Evolutionary conservation across 1,140 invertebrate species (phyloP), one percentile per base, ranked within the genome.

Genomic region (Zaprionus capensis): DNA sequence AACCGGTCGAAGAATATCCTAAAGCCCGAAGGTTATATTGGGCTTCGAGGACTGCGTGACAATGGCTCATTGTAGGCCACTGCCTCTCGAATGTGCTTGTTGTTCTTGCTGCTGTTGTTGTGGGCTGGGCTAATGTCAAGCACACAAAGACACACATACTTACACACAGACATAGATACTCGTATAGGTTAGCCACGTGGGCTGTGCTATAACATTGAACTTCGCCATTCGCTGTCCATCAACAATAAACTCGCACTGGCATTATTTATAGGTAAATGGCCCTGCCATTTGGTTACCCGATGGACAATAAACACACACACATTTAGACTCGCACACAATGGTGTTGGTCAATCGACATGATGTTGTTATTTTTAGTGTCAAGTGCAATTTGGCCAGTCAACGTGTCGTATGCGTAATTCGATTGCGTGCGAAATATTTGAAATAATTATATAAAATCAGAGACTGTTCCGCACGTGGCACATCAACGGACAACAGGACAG

Each of bases 221-320:
- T 87, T 87, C 74, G 63, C 64, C 63, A 57, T 71, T 69, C 63
- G 68, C 78, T 73, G 82, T 81, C 82, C 78, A 70, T 81, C 68
- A 81, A 71, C 66, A 81, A 77, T 65, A 61, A 71, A 49, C 57
- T 53, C 46, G 41, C 28, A 67, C 57, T 57, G 56, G 71, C 72
- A 81, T 86, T 82, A 82, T 87, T 83, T 82, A 78, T 82, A 78
- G 58, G 53, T 59, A 71, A 74, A 57, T 77, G 64, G 70, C 64
- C 67, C 78, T 81, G 77, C 80, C 83, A 83, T 68, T 88, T 74
- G 34, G 34, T 68, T 69, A 61, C 55, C 38, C 69, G 82, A 81
- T 69, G 70, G 74, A 76, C 81, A 81, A 49, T 11, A 49, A 1
- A 51, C 11, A 5, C 17, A 14, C 20, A 49, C 46, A 49, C 17